Percentiles rank a stretch among this genome's conserved stretches.
These are phyloP conservation scores for Cyanistes caeruleus DNA, from an alignment of 2,113 vertebrate species.

Conservation along the genomic window DNA sequence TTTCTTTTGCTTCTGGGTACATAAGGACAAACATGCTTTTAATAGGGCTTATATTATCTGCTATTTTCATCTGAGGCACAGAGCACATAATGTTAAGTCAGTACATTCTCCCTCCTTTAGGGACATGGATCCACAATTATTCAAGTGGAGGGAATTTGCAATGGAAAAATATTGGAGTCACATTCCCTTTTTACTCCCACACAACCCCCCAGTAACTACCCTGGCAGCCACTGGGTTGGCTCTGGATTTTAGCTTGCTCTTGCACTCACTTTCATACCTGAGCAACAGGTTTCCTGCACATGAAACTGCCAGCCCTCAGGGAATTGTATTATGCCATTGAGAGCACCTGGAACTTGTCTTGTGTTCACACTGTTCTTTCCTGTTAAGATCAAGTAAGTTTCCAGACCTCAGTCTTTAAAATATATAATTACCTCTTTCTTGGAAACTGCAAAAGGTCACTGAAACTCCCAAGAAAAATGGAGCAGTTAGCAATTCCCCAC, in stretches of 20 bases:
- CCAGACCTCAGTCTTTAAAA: not conserved
- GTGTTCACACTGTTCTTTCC: not conserved
- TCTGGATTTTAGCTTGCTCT: not conserved
- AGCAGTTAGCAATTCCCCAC: not conserved
- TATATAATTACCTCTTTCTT: not conserved
- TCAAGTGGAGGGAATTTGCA: not conserved
- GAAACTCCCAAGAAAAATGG: not conserved
- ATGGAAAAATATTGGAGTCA: not conserved
- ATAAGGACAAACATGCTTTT: not conserved
- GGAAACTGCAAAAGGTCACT: not conserved
- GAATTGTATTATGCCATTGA: not conserved
- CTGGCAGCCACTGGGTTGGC: not conserved
- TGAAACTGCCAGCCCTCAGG: not conserved
- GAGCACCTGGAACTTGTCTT: not conserved
- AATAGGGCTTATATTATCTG: not conserved
- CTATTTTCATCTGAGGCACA: not conserved
- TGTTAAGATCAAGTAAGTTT: not conserved
- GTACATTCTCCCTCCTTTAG: not conserved
- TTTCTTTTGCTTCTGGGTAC: not conserved
- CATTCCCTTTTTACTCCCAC: not conserved
- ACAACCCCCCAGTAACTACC: not conserved
- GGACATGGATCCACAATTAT: not conserved
- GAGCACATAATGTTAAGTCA: fast-evolving
- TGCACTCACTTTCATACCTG: not conserved
- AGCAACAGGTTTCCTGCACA: not conserved